phyloP scores from a whole-genome alignment of 1,140 invertebrate genomes.

The Orchesella cincta region DNA sequence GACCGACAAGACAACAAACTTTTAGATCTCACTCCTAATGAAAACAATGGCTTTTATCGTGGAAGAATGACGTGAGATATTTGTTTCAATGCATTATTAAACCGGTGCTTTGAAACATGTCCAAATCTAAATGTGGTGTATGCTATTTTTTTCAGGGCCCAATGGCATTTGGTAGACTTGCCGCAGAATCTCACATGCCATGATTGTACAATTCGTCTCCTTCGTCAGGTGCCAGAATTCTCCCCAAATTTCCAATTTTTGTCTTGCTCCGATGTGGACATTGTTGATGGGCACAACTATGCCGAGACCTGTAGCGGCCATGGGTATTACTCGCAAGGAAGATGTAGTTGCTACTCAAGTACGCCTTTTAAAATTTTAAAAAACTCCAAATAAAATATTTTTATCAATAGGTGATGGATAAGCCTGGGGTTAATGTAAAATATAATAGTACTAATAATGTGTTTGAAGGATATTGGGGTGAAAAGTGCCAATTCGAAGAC shows the following conservation, averaged over 20 bases:
- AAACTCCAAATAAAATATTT: not conserved
- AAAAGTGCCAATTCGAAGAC: constrained; percentile 78
- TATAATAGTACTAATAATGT: not conserved
- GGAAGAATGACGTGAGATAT: constrained; percentile 70
- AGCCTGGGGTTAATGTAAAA: too few species aligned
- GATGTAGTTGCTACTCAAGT: constrained; percentile 22
- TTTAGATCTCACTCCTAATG: constrained; percentile 78
- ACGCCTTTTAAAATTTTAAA: not conserved
- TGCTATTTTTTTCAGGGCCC: constrained; percentile 65
- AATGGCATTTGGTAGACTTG: constrained; percentile 74
- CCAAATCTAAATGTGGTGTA: not conserved
- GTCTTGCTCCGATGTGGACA: constrained; percentile 93
- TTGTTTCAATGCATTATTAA: not conserved
- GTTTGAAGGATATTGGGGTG: constrained; percentile 61
- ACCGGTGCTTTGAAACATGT: not conserved
- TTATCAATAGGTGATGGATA: too few species aligned
- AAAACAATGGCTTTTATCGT: constrained; percentile 73
- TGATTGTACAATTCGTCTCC: constrained; percentile 84
- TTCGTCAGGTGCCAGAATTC: constrained; percentile 88
- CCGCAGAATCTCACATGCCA: constrained; percentile 78
- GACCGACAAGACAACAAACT: constrained; percentile 77
- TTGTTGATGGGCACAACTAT: constrained; percentile 64
- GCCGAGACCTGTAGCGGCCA: constrained; percentile 80
- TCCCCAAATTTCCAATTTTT: constrained; percentile 80
- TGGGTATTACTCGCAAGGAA: constrained; percentile 72